phyloP scores from a whole-genome alignment of 2,797 vertebrate species.

The Argyrosomus regius region DNA sequence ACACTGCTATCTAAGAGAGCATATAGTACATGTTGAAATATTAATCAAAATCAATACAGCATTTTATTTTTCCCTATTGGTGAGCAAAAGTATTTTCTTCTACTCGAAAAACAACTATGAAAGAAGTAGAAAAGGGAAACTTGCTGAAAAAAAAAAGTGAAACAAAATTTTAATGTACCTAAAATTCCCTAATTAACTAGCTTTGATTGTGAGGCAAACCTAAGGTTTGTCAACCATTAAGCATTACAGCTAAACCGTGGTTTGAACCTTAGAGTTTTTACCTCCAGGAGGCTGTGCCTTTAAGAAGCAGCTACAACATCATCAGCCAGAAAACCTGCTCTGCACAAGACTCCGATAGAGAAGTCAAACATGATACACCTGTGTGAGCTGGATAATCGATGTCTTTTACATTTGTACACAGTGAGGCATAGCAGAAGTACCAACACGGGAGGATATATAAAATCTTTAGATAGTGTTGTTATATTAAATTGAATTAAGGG shows the following conservation, averaged over 20 bases:
- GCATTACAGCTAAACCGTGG: slow-evolving; percentile 1
- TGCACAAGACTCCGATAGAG: slow-evolving; percentile 21
- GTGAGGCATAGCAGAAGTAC: background rate
- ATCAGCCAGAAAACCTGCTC: background rate
- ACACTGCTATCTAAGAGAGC: background rate
- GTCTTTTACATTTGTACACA: background rate
- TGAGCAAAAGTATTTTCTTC: background rate
- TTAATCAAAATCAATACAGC: slow-evolving; percentile 15
- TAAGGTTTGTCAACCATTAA: slow-evolving; percentile 1
- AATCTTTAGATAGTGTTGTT: background rate
- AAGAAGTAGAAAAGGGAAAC: background rate
- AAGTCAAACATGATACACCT: slow-evolving; percentile 18
- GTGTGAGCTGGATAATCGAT: slow-evolving; percentile 22
- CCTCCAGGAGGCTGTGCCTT: background rate
- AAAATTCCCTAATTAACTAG: background rate
- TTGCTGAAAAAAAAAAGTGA: background rate
- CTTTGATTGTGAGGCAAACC: slow-evolving; percentile 9
- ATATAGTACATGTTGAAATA: slow-evolving; percentile 13
- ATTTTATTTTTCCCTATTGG: background rate
- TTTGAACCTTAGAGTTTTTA: slow-evolving; percentile 25
- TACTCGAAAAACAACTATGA: background rate
- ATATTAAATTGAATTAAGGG: background rate
- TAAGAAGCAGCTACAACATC: slow-evolving; percentile 9
- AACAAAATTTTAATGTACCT: background rate
- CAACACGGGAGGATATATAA: background rate